These are phyloP conservation scores for Coenonympha arcania DNA, from an alignment of 2,888 invertebrate species.

Conservation along the genomic window DNA sequence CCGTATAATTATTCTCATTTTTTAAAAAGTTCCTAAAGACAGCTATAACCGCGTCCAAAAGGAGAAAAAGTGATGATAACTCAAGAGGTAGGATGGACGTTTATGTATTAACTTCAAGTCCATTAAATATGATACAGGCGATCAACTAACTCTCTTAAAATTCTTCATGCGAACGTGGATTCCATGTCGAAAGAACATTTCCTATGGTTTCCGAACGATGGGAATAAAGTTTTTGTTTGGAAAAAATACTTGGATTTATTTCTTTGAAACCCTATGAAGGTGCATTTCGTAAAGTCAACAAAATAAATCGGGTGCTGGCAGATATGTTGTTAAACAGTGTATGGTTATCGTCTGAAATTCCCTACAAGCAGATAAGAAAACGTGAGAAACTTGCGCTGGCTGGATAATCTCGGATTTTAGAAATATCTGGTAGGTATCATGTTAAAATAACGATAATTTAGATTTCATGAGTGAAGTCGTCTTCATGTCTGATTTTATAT, in stretches of 20 bases:
- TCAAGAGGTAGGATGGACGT: no score
- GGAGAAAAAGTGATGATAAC: no score
- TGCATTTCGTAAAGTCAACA: slow-evolving; percentile 12
- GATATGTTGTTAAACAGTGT: slow-evolving; percentile 59
- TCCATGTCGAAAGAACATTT: not conserved
- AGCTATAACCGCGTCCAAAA: no score
- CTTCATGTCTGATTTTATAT: no score
- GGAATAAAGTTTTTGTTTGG: not conserved
- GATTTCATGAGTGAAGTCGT: no score
- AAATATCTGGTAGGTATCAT: slow-evolving; percentile 7
- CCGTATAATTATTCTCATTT: no score
- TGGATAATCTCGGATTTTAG: slow-evolving; percentile 17
- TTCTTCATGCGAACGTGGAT: not conserved
- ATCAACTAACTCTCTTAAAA: not conserved
- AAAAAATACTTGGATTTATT: not conserved
- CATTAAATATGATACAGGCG: slow-evolving; percentile 1
- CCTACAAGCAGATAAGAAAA: slow-evolving; percentile 51
- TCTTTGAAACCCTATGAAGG: not conserved
- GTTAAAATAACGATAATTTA: not conserved
- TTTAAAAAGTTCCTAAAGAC: no score
- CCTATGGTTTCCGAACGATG: not conserved
- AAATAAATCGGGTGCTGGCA: slow-evolving; percentile 36
- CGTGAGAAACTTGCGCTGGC: slow-evolving; percentile 28
- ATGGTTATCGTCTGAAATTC: slow-evolving; percentile 60
- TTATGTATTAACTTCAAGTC: not conserved